A percentile compares a stretch with the other conserved stretches of the same genome.
Conservation (phyloP, 1,140 invertebrate genomes). For the Ctenoplectra terminalis region DNA sequence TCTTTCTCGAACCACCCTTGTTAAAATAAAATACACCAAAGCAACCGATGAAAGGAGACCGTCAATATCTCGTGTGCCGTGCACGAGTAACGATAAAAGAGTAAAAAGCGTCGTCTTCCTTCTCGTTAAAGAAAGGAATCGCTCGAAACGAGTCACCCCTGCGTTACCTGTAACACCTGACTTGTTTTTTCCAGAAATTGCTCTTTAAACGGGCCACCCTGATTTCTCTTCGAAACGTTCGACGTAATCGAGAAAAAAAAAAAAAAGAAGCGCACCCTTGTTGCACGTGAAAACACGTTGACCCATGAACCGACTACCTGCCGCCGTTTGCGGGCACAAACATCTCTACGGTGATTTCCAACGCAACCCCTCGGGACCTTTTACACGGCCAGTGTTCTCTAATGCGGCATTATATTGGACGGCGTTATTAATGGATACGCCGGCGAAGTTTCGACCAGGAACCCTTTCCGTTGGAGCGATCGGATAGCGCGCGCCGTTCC, state of each 20-base stretch:
- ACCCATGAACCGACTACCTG: constrained; percentile 64
- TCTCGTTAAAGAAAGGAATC: neutral
- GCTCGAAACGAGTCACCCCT: neutral
- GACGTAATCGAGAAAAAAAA: neutral
- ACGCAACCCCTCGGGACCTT: constrained; percentile 51
- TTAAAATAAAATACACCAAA: constrained; percentile 19
- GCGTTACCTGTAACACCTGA: constrained; percentile 43
- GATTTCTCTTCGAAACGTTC: constrained; percentile 43
- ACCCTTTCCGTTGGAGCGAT: constrained; percentile 41
- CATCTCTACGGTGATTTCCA: constrained; percentile 58
- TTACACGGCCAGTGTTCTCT: constrained; percentile 64
- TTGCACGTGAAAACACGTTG: constrained; percentile 54
- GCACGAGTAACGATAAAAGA: neutral
- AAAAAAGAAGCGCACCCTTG: constrained; percentile 7
- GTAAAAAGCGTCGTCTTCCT: neutral
- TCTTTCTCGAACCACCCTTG: neutral
- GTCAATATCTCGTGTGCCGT: neutral
- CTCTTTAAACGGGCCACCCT: constrained; percentile 2
- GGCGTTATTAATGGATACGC: constrained; percentile 67
- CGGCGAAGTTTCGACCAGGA: constrained; percentile 24
- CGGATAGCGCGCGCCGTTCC: constrained; percentile 21
- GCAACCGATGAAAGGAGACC: neutral
- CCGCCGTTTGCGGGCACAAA: constrained; percentile 49
- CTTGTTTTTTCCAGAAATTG: constrained; percentile 7
- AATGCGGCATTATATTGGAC: constrained; percentile 73